Base-by-base conservation (phyloP, 2,888 invertebrate species). In the Euclidia mi region DNA sequence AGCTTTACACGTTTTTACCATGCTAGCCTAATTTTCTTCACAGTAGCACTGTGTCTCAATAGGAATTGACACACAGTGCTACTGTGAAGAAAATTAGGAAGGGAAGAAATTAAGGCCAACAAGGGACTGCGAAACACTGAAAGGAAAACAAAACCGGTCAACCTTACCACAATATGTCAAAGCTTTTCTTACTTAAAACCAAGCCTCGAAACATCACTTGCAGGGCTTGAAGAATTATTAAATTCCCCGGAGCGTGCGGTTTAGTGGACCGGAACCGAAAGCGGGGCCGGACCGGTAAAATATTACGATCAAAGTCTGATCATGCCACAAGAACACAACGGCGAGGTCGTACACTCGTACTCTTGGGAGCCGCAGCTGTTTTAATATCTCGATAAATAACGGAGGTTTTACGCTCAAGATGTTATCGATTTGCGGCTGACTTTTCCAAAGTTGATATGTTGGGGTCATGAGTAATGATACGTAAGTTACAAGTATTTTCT, bases 291-390 rank as follows among this genome's bases (percentile, higher is more conserved):
- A 63, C 71, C 70, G 76, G 76, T 82, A 70, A 85, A 84, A 81
- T 87, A 85, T 85, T 82, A 79, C 78, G 81, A 84, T 82, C 82
- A 81, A 83, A 83, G 75, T 69, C 75, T 72, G 80, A 79, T 76
- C 76, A 64, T 65, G 66, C 66, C 63, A 47, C 71, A 72, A 73
- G 78, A 78, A 80, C 77, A 79, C 81, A 82, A 67, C 52, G 53
- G n/a, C 61, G 52, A 57, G 43, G 47, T 56, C 38, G 32, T 32
- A 32, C 35, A 40, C 40, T 51, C 14, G 47, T 40, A 25, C 32
- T 44, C 29, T 20, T 31, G 32, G 25, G 17, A 6, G 9, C n/a
- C 15, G 12, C n/a, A n/a, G 15, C 2, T 2, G 17, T 45, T 49
- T 53, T 35, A 51, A 53, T 62, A 42, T 43, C n/a, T 42, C 44